Evolutionary conservation across 2,888 invertebrate species (phyloP).

Genomic region (Drosophila paranaensis): DNA sequence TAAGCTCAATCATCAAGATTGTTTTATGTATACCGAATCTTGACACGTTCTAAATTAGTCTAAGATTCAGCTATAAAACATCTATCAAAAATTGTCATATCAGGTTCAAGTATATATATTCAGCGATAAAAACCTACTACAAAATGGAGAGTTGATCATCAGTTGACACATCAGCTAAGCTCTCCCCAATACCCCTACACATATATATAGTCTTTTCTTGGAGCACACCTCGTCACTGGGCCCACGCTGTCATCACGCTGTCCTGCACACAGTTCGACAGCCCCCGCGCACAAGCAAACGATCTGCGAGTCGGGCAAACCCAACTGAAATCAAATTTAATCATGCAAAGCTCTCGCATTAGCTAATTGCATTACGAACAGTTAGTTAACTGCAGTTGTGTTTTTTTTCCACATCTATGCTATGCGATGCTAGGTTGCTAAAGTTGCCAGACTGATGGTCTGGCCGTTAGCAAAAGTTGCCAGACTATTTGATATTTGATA

Average conservation of each 20-base stretch:
- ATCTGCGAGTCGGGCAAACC: not conserved
- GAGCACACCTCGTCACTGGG: not conserved
- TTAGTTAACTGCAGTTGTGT: not conserved
- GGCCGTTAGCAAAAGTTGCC: slow-evolving; percentile 9
- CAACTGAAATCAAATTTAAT: not conserved
- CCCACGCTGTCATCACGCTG: not conserved
- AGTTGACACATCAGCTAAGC: too few species aligned
- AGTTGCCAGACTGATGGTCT: slow-evolving; percentile 13
- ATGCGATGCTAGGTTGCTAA: not conserved
- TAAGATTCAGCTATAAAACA: too few species aligned
- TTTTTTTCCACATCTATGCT: not conserved
- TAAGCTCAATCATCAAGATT: not conserved
- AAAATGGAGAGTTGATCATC: too few species aligned
- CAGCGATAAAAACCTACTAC: too few species aligned
- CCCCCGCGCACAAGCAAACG: too few species aligned
- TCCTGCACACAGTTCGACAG: not conserved
- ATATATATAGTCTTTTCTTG: too few species aligned
- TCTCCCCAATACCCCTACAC: too few species aligned
- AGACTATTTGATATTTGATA: slow-evolving; percentile 4
- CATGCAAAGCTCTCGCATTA: not conserved
- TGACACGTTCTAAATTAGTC: too few species aligned
- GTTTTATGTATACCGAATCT: not conserved
- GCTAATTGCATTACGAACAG: slow-evolving; percentile 1
- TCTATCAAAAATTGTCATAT: too few species aligned
- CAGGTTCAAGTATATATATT: too few species aligned